Evolutionary conservation across 2,113 vertebrate genomes (phyloP).

Genomic region (Myotis brandtii): DNA sequence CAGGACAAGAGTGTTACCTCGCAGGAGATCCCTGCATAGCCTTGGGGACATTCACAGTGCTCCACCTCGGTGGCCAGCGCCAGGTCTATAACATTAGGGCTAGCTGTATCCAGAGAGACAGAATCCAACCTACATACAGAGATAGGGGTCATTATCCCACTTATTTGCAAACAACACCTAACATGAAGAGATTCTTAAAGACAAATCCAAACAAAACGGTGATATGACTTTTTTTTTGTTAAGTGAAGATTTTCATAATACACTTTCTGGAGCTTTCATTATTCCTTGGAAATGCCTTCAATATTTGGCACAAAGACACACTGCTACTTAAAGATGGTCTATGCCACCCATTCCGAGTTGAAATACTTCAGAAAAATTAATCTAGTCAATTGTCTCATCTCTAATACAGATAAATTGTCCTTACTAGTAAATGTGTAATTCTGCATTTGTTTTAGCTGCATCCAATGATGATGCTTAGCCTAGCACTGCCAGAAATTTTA

Average conservation of each 20-base stretch:
- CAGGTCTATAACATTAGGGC: conserved; percentile 83
- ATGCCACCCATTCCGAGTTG: not conserved
- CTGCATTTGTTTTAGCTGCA: not conserved
- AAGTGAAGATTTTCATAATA: not conserved
- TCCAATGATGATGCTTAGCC: not conserved
- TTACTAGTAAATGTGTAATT: not conserved
- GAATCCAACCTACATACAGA: conserved; percentile 87
- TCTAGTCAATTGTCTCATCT: too few species aligned
- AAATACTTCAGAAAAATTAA: not conserved
- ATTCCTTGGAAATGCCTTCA: not conserved
- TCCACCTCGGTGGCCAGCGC: conserved; percentile 89
- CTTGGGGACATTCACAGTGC: conserved; percentile 94
- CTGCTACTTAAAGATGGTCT: not conserved
- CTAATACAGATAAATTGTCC: not conserved
- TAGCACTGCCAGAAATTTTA: not conserved
- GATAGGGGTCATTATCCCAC: not conserved
- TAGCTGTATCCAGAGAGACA: conserved; percentile 91
- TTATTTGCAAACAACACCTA: not conserved
- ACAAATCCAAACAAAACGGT: not conserved
- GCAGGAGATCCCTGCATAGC: conserved; percentile 94
- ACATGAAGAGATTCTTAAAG: not conserved
- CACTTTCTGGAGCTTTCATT: not conserved
- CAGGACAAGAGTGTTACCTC: conserved; percentile 88
- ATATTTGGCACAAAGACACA: not conserved
- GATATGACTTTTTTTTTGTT: not conserved